phyloP scores from a whole-genome alignment of 2,888 invertebrate species.

The Leptura quadrifasciata region DNA sequence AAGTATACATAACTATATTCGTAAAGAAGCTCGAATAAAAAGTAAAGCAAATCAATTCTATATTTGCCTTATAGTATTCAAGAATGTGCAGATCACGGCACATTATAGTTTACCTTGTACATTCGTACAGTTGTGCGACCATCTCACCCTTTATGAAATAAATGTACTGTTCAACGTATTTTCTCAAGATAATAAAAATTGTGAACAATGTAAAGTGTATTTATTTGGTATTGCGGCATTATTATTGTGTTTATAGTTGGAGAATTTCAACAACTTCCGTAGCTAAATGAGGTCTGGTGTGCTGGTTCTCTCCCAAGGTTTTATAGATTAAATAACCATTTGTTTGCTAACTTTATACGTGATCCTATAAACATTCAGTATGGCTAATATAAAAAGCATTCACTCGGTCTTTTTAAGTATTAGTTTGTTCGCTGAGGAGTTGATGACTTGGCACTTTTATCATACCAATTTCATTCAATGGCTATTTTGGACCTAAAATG shows the following conservation, averaged over 20 bases:
- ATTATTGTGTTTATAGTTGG: conserved; percentile 18
- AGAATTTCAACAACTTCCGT: conserved; percentile 30
- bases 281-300: conserved; percentile 17
- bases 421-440: background rate
- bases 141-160: background rate
- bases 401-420: background rate
- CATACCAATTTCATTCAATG: background rate
- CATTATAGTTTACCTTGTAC: no score
- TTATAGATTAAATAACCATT: conserved; percentile 22
- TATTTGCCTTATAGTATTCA: background rate
- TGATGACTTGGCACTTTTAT: conserved; percentile 7
- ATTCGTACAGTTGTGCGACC: no score
- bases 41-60: no score
- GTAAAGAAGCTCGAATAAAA: no score
- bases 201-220: conserved; percentile 14
- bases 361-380: background rate
- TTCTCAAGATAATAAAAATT: conserved; percentile 19
- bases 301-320: conserved; percentile 21
- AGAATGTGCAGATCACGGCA: background rate
- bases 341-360: conserved; percentile 25
- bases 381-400: conserved; percentile 11
- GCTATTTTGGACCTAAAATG: background rate
- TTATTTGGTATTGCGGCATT: conserved; percentile 10
- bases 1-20: no score
- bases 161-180: background rate